phyloP scores from a whole-genome alignment of 2,113 vertebrate species.

The Epinephelus lanceolatus region DNA sequence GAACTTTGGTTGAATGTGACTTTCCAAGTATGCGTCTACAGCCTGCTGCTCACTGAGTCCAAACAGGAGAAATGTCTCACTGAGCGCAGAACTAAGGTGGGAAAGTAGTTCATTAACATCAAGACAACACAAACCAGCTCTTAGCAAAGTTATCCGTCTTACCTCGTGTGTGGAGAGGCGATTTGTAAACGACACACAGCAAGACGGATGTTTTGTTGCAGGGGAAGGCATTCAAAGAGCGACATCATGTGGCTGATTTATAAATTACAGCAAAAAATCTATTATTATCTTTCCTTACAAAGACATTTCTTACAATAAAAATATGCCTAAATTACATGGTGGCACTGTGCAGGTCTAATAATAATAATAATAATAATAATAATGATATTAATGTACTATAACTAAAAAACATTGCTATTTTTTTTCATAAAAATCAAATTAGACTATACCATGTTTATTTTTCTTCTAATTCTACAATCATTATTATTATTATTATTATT shows the following conservation, averaged over 20 bases:
- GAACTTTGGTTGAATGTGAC: slow-evolving; percentile 63
- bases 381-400: too few relatives aligned
- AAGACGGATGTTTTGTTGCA: background rate
- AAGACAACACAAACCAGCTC: background rate
- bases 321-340: slow-evolving; percentile 70
- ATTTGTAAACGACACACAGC: slow-evolving; percentile 11
- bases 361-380: background rate
- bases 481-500: too few relatives aligned
- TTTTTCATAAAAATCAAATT: too few relatives aligned
- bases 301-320: background rate
- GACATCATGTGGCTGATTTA: slow-evolving; percentile 86
- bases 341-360: background rate
- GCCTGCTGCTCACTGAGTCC: slow-evolving; percentile 19
- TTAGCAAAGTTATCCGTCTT: background rate
- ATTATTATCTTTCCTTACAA: background rate
- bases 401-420: too few relatives aligned
- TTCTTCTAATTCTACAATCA: too few relatives aligned
- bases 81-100: background rate
- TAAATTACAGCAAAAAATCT: background rate
- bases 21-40: slow-evolving; percentile 43
- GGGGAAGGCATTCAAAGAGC: slow-evolving; percentile 80
- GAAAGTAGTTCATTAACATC: background rate
- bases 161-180: background rate
- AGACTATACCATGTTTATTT: too few relatives aligned
- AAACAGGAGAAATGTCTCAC: slow-evolving; percentile 4